Evolutionary conservation across 1,140 invertebrate genomes (phyloP).

Genomic region (Pseudoatta argentina): DNA sequence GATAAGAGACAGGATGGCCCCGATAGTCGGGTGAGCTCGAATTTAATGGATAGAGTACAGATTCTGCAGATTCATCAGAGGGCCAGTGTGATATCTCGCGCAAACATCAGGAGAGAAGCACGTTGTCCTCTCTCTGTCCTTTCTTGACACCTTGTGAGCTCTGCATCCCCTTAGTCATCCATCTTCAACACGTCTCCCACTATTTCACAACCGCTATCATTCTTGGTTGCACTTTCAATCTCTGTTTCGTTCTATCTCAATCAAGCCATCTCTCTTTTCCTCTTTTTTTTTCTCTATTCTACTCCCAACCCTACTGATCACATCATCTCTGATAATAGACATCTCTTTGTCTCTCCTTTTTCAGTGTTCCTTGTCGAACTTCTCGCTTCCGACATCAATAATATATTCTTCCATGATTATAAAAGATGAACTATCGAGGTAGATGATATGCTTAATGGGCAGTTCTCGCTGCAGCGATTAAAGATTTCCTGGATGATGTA

Average conservation of each 20-base stretch:
- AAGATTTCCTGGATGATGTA: slow-evolving; percentile 72
- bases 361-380: background rate
- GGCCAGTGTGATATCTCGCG: slow-evolving; percentile 78
- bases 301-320: slow-evolving; percentile 51
- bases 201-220: slow-evolving; percentile 60
- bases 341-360: slow-evolving; percentile 64
- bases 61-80: slow-evolving; percentile 84
- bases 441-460: slow-evolving; percentile 75
- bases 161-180: slow-evolving; percentile 40
- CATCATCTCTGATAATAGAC: slow-evolving; percentile 71
- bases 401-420: slow-evolving; percentile 23
- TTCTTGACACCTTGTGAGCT: slow-evolving; percentile 37
- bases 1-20: slow-evolving; percentile 68
- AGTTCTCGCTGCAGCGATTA: slow-evolving; percentile 71
- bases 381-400: slow-evolving; percentile 12
- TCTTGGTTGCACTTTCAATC: slow-evolving; percentile 66
- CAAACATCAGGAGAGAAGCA: slow-evolving; percentile 82
- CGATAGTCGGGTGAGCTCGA: slow-evolving; percentile 73
- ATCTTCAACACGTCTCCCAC: slow-evolving; percentile 54
- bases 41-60: slow-evolving; percentile 84
- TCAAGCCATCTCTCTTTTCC: slow-evolving; percentile 20
- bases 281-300: slow-evolving; percentile 20
- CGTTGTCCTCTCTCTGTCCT: slow-evolving; percentile 72
- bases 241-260: slow-evolving; percentile 48
- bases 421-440: slow-evolving; percentile 69